Base-by-base conservation (phyloP, 2,797 vertebrate species). In the Rhynchonycteris naso region DNA sequence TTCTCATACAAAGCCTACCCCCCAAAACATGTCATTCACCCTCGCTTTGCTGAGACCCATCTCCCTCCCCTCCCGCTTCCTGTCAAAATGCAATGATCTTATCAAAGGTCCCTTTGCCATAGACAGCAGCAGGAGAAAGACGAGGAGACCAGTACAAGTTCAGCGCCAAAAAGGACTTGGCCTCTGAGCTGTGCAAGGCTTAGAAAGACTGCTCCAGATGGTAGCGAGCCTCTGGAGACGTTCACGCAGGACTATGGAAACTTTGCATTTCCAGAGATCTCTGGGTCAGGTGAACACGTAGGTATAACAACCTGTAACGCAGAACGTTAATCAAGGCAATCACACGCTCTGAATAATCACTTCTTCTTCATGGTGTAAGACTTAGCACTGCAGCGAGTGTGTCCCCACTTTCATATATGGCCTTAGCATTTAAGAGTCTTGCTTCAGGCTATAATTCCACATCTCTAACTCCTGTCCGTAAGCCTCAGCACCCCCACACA, bases 71-170 rank as follows among this genome's bases (percentile, higher is more conserved):
- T 13, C 50, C 14, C 33, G 18, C n/a, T 13, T 88, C 54, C n/a
- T 22, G 7, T n/a, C 4, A 11, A 54, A 79, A 59, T 30, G 65
- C n/a, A 59, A 30, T 43, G 9, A 12, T 22, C n/a, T 58, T 8
- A 4, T 43, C 43, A 43, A 59, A 9, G 43, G 1, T 7, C 7
- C n/a, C 65, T 6, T 0, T 22, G 81, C 47, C 30, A 87, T 0
- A 2, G 65, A 33, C 7, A 56, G 14, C 24, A 69, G 35, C 15
- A 16, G 6, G 3, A 24, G 12, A 18, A 8, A 24, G 66, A 84
- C 0, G 1, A 3, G 43, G 16, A 54, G n/a, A 5, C 5, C n/a
- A 12, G 50, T 21, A 2, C 2, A 43, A 12, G 35, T 1, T 56
- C 19, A 33, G 0, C 14, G 4, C n/a, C 4, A 47, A 71, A 18